Percentiles rank a stretch among this genome's conserved stretches.
Evolutionary conservation across 1,140 invertebrate species (phyloP).

Genomic region (Linepithema humile): DNA sequence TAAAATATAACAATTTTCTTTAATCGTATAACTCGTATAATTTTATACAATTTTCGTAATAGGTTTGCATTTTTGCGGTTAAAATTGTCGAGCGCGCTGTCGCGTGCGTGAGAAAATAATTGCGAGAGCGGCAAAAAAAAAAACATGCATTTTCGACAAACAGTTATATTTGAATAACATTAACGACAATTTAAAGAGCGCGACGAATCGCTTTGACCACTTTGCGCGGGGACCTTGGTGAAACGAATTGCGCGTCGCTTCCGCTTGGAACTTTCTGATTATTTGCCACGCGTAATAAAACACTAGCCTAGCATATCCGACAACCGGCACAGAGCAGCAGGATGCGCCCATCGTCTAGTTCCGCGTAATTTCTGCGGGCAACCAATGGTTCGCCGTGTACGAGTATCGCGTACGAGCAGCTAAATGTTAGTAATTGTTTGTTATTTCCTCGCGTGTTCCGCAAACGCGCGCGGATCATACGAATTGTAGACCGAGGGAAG

Average conservation of each 20-base stretch:
- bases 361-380: slow-evolving; percentile 45
- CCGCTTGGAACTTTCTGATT: slow-evolving; percentile 47
- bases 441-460: slow-evolving; percentile 26
- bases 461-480: slow-evolving; percentile 42
- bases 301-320: slow-evolving; percentile 41
- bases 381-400: slow-evolving; percentile 32
- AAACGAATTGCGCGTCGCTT: slow-evolving; percentile 18
- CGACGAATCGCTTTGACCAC: neutral
- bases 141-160: neutral
- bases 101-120: neutral
- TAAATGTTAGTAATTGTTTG: slow-evolving; percentile 52
- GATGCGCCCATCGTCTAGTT: slow-evolving; percentile 49
- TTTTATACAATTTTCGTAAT: neutral
- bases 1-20: neutral
- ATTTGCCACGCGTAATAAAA: slow-evolving; percentile 48
- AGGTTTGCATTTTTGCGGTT: neutral
- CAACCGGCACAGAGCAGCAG: neutral
- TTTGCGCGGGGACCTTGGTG: neutral
- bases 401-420: neutral
- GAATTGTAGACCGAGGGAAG: slow-evolving; percentile 11
- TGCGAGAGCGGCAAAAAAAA: neutral
- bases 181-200: neutral
- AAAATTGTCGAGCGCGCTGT: neutral
- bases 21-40: neutral
- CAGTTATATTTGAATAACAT: no score